Evolutionary conservation across 2,888 invertebrate species (phyloP).

Genomic region (Drosophila limbata): DNA sequence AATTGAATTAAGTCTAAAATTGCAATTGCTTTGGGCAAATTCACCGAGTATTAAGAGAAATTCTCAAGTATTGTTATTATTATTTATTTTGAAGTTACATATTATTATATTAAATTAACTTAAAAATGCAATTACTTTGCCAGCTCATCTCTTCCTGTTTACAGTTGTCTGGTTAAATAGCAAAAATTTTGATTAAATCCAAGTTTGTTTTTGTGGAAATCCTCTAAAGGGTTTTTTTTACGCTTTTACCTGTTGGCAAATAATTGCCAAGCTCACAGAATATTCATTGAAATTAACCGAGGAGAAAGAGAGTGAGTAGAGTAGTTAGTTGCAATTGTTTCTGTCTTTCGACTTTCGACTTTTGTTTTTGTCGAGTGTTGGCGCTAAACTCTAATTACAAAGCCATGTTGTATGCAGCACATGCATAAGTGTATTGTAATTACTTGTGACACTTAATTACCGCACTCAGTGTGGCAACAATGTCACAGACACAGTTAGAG

Average conservation of each 20-base stretch:
- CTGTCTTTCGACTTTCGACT: conserved; percentile 19
- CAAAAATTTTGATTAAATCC: conserved; percentile 26
- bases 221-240: not conserved
- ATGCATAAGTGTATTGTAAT: conserved; percentile 81
- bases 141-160: not conserved
- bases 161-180: conserved; percentile 21
- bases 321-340: conserved; percentile 27
- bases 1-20: no score
- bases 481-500: conserved; percentile 22
- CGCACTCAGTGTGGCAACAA: conserved; percentile 59
- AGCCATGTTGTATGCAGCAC: conserved; percentile 69
- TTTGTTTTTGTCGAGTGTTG: conserved; percentile 44
- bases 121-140: not conserved
- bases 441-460: conserved; percentile 82
- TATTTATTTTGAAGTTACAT: not conserved
- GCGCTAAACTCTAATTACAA: conserved; percentile 79
- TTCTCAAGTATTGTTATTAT: not conserved
- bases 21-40: no score
- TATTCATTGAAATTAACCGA: conserved; percentile 71
- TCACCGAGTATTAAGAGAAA: not conserved
- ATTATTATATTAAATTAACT: not conserved
- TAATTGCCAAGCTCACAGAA: conserved; percentile 68
- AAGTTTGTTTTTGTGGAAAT: conserved; percentile 27
- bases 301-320: not conserved
- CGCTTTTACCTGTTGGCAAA: conserved; percentile 47